Evolutionary conservation across 2,888 invertebrate genomes (phyloP).

Genomic region (Patella pellucida): DNA sequence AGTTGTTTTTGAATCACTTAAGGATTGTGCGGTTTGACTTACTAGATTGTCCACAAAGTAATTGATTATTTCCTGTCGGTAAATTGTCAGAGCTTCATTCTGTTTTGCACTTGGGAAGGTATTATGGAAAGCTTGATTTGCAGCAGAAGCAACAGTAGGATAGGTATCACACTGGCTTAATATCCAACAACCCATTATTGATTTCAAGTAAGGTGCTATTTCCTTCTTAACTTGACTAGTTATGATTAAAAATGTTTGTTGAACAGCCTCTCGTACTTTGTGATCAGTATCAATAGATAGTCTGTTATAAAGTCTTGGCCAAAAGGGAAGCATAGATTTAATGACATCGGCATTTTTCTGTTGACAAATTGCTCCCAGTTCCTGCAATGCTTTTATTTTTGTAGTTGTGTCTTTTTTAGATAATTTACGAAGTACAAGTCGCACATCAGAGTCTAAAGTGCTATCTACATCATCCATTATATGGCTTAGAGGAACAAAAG

Average conservation of each 20-base stretch:
- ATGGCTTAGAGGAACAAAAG: slow-evolving; percentile 75
- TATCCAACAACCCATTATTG: slow-evolving; percentile 86
- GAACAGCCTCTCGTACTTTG: slow-evolving; percentile 84
- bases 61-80: slow-evolving; percentile 83
- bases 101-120: slow-evolving; percentile 86
- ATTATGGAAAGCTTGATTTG: slow-evolving; percentile 77
- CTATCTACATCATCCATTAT: slow-evolving; percentile 76
- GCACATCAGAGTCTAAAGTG: slow-evolving; percentile 80
- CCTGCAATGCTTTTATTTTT: slow-evolving; percentile 89
- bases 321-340: slow-evolving; percentile 82
- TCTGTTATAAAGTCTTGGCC: slow-evolving; percentile 85
- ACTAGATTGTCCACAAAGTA: slow-evolving; percentile 82
- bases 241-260: slow-evolving; percentile 79
- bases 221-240: slow-evolving; percentile 81
- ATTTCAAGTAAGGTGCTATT: slow-evolving; percentile 84
- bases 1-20: slow-evolving; percentile 72
- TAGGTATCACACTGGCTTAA: slow-evolving; percentile 87
- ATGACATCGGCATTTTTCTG: slow-evolving; percentile 79
- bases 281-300: slow-evolving; percentile 86
- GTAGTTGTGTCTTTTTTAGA: slow-evolving; percentile 91
- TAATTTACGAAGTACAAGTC: slow-evolving; percentile 87
- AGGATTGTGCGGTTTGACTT: slow-evolving; percentile 69
- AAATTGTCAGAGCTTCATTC: slow-evolving; percentile 84
- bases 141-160: slow-evolving; percentile 85
- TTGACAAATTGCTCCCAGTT: slow-evolving; percentile 81